Conservation (phyloP, 1,140 invertebrate species). For the Ctenoplectra terminalis region DNA sequence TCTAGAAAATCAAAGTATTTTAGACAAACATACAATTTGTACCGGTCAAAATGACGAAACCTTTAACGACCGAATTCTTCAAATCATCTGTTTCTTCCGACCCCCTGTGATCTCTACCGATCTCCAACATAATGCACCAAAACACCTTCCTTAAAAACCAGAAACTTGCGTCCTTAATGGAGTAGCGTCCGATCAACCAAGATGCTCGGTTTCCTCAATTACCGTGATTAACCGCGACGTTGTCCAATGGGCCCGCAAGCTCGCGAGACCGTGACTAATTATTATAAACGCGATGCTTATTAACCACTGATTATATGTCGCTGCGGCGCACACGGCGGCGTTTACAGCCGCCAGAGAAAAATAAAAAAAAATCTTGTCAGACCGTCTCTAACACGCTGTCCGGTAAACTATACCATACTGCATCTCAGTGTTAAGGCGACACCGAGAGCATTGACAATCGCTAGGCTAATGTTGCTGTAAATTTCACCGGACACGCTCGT, state of each 20-base stretch:
- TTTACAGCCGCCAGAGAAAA: not conserved
- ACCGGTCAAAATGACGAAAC: not conserved
- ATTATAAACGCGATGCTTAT: slow-evolving; percentile 55
- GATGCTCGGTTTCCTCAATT: slow-evolving; percentile 42
- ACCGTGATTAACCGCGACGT: slow-evolving; percentile 38
- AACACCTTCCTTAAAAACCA: slow-evolving; percentile 4
- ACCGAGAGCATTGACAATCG: not conserved
- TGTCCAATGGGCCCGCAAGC: slow-evolving; percentile 23
- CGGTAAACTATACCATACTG: not conserved
- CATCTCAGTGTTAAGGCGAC: not conserved
- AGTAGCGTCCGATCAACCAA: slow-evolving; percentile 33
- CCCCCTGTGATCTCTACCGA: not conserved
- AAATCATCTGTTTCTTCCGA: not conserved
- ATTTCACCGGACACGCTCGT: not conserved
- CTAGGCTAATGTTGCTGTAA: not conserved
- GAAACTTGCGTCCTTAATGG: slow-evolving; percentile 2
- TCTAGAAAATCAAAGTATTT: no score
- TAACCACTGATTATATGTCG: slow-evolving; percentile 27
- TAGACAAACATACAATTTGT: not conserved
- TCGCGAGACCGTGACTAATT: slow-evolving; percentile 50
- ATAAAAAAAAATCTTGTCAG: no score
- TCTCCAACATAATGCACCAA: not conserved
- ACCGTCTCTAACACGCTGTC: not conserved
- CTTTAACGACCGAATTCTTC: not conserved
- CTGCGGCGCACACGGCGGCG: not conserved